Evolutionary conservation across 2,113 vertebrate genomes (phyloP).

Genomic region (Rhegmatorhina hoffmannsi): DNA sequence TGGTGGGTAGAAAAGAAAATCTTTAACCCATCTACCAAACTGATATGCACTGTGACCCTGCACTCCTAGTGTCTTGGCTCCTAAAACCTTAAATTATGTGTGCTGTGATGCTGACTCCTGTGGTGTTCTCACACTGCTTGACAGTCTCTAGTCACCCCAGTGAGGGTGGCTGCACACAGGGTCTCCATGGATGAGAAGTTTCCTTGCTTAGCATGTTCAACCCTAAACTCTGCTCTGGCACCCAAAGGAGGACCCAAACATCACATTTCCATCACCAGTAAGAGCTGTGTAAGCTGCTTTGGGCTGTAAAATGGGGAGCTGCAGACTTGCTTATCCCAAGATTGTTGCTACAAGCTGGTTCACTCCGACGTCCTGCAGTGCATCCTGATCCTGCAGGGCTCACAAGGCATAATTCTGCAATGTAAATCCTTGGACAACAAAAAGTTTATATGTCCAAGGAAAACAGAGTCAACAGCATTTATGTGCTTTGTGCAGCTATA

Average conservation of each 20-base stretch:
- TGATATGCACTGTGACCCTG: not conserved
- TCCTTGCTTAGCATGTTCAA: not conserved
- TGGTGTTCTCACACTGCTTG: not conserved
- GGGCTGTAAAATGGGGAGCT: not conserved
- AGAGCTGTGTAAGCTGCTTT: not conserved
- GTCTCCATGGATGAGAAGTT: not conserved
- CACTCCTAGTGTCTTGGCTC: not conserved
- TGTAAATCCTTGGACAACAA: not conserved
- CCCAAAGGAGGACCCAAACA: not conserved
- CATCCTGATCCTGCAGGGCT: not conserved
- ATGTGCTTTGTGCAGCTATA: not conserved
- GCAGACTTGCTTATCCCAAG: not conserved
- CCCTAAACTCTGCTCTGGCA: not conserved
- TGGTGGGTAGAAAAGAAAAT: not conserved
- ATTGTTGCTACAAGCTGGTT: not conserved
- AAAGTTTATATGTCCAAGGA: not conserved
- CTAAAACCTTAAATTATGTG: not conserved
- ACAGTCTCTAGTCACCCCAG: no score
- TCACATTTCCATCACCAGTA: not conserved
- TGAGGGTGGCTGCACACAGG: not conserved
- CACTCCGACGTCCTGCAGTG: not conserved
- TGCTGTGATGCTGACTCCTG: not conserved
- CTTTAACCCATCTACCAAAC: not conserved
- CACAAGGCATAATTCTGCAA: not conserved
- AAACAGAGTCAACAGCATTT: not conserved